A percentile compares a stretch with the other conserved stretches of the same genome.
Evolutionary conservation across 1,140 invertebrate genomes (phyloP).

Genomic region (Zaprionus vittiger): DNA sequence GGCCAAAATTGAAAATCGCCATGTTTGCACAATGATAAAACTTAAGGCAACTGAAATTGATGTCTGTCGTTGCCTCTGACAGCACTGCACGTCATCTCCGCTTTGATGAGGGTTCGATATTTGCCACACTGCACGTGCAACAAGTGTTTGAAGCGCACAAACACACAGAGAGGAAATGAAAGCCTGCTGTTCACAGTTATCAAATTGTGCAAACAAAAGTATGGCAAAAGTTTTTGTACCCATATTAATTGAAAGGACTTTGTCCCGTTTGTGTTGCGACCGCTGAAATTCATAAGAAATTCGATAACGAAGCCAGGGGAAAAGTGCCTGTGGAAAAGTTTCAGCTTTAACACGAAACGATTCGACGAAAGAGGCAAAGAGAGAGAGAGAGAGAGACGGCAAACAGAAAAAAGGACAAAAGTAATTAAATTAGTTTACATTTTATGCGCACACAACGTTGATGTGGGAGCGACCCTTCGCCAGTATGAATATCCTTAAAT

Average conservation of each 20-base stretch:
- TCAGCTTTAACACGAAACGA: constrained; percentile 29
- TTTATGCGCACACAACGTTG: constrained; percentile 13
- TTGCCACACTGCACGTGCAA: constrained; percentile 50
- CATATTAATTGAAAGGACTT: constrained; percentile 73
- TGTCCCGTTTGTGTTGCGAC: constrained; percentile 19
- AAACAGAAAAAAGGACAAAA: constrained; percentile 22
- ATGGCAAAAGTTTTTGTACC: constrained; percentile 48
- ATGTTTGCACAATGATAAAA: constrained; percentile 38
- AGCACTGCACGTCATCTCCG: constrained; percentile 62
- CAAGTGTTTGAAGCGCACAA: constrained; percentile 49
- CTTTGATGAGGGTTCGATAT: constrained; percentile 68
- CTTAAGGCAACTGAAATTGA: constrained; percentile 53
- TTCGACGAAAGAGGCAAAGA: too few relatives aligned
- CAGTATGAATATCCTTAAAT: constrained; percentile 4
- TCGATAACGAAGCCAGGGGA: constrained; percentile 15
- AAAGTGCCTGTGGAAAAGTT: constrained; percentile 23
- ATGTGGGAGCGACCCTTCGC: background rate
- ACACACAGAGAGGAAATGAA: constrained; percentile 18
- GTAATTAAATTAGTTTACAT: constrained; percentile 61
- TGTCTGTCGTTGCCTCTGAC: constrained; percentile 68
- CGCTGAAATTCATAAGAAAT: constrained; percentile 48
- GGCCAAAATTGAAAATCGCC: constrained; percentile 27
- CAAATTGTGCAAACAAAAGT: constrained; percentile 72
- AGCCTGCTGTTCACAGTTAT: constrained; percentile 52
- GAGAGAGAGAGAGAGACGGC: background rate